Evolutionary conservation across 2,888 invertebrate species (phyloP).

Genomic region (Torymus tubicola): DNA sequence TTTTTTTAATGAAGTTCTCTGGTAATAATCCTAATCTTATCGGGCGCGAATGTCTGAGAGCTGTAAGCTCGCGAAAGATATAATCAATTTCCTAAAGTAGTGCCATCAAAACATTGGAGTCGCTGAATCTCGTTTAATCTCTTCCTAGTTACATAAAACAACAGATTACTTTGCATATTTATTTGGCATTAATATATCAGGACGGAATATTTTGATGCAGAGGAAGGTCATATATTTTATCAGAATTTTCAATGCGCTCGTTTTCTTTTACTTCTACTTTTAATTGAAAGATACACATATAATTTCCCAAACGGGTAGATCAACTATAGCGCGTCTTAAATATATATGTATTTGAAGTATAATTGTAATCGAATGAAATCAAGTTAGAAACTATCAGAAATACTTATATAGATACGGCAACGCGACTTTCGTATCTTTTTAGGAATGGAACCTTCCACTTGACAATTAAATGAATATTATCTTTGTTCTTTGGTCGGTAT

Average conservation of each 20-base stretch:
- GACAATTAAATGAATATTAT: constrained; percentile 9
- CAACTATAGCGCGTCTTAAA: no score
- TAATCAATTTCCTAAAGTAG: constrained; percentile 16
- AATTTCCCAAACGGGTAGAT: no score
- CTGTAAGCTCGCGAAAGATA: background rate
- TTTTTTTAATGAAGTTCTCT: no score
- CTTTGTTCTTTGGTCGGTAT: background rate
- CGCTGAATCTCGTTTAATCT: constrained; percentile 7
- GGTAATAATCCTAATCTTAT: background rate
- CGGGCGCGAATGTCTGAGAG: background rate
- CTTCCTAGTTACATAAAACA: constrained; percentile 45
- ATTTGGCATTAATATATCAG: constrained; percentile 9
- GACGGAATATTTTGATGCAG: constrained; percentile 44
- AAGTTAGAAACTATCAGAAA: no score
- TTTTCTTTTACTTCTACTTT: background rate
- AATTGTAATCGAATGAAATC: no score
- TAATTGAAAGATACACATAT: no score
- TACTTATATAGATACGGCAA: no score
- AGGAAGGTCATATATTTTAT: constrained; percentile 39
- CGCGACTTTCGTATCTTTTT: background rate
- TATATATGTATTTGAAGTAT: no score
- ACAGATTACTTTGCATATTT: constrained; percentile 19
- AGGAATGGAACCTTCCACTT: constrained; percentile 4
- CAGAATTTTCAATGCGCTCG: background rate
- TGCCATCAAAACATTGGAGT: constrained; percentile 37